Evolutionary conservation across 2,113 vertebrate species (phyloP).

Genomic region (Mirza zaza): DNA sequence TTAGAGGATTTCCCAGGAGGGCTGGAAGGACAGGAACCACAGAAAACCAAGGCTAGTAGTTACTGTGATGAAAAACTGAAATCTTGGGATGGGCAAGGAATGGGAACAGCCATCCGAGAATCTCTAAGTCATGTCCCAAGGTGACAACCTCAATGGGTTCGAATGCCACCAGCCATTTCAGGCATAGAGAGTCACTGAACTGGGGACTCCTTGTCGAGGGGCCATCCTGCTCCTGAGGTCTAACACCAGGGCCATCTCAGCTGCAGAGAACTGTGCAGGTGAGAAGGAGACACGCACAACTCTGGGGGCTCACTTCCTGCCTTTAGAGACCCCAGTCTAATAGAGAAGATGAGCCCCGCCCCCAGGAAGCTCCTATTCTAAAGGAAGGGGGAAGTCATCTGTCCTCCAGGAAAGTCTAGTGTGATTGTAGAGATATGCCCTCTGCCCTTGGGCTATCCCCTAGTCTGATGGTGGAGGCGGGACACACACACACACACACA

Average conservation of each 20-base stretch:
- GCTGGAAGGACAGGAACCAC: background rate
- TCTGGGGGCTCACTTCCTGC: background rate
- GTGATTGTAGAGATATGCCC: background rate
- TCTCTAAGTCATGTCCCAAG: background rate
- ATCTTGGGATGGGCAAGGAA: background rate
- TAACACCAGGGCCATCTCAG: background rate
- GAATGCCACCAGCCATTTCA: background rate
- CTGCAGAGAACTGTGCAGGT: background rate
- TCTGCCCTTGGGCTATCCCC: background rate
- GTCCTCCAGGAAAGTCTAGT: background rate
- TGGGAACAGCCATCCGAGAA: background rate
- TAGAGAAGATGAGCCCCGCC: background rate
- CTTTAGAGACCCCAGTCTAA: background rate
- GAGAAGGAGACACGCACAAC: background rate
- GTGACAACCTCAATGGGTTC: background rate
- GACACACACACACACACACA: fast-evolving
- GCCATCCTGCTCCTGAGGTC: background rate
- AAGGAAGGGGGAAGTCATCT: background rate
- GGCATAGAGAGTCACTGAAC: background rate
- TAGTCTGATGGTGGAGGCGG: background rate
- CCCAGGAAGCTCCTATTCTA: background rate
- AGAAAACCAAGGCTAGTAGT: background rate
- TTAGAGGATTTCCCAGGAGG: background rate
- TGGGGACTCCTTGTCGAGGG: background rate
- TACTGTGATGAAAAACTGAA: background rate